phyloP scores from a whole-genome alignment of 2,113 vertebrate genomes.

The Amblyornis subalaris region DNA sequence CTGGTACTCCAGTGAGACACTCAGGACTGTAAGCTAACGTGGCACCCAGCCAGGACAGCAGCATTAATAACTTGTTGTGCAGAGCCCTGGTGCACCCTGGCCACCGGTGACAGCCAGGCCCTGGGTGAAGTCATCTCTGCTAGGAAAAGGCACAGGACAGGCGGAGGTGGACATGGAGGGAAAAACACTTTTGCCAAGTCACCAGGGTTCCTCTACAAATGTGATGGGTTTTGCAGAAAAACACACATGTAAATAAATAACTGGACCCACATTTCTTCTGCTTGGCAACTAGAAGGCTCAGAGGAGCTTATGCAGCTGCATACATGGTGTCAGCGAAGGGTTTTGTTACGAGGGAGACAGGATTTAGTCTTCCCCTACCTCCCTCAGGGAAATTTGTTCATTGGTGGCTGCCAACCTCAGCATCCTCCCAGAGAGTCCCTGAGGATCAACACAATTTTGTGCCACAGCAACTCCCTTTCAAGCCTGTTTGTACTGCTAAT shows the following conservation, averaged over 20 bases:
- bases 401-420: background rate
- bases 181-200: background rate
- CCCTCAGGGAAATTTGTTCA: background rate
- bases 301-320: background rate
- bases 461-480: background rate
- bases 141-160: background rate
- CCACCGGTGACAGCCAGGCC: background rate
- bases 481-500: background rate
- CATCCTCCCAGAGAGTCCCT: background rate
- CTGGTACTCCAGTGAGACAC: slow-evolving; percentile 44
- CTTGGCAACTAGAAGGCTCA: background rate
- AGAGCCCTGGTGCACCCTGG: background rate
- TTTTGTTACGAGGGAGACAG: background rate
- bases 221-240: background rate
- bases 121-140: rapidly evolving
- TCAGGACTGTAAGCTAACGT: slow-evolving; percentile 13
- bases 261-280: background rate
- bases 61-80: slow-evolving; percentile 44
- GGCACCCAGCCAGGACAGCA: slow-evolving; percentile 43
- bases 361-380: background rate
- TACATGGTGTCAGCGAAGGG: background rate
- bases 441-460: background rate
- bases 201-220: background rate
- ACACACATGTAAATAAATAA: background rate
- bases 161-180: rapidly evolving